Base-by-base conservation (phyloP, 2,888 invertebrate genomes). In the Troides aeacus region DNA sequence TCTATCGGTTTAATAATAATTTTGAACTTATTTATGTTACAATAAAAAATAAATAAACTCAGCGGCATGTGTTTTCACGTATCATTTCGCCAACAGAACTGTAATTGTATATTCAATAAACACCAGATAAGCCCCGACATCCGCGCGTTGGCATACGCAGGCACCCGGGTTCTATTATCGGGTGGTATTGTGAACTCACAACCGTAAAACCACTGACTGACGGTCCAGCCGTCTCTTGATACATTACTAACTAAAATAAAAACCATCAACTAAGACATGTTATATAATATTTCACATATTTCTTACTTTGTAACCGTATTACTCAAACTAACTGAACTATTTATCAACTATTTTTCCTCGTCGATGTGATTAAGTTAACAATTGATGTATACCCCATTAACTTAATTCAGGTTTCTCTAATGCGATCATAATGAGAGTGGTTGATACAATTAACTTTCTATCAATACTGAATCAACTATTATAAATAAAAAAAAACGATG, bases 61-160 rank as follows among this genome's bases (percentile, higher is more conserved):
- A 50, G 50, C 0, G 1, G 18, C 53, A n/a, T 53, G n/a, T 53
- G 53, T 53, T 53, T n/a, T n/a, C n/a, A 53, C 53, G 6, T 53
- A n/a, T n/a, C 53, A 53, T 53, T 53, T 17, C 63, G 50, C 50
- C 63, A 63, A 63, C 63, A 63, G 63, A 63, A 24, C 63, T 24
- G 46, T 53, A 53, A 53, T 53, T 53, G 6, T 53, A 53, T 39
- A 12, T 39, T 39, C 10, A 75, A 58, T 21, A 58, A 23, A 58
- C 23, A 58, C 23, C 50, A 78, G 88, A 87, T 88, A 88, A 87
- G 79, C 77, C 70, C 75, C 84, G 85, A 84, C 86, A 87, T 82
- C 83, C 85, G 83, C 88, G 88, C 87, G 87, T 86, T 85, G 84
- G 81, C 76, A 79, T 81, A 81, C 83, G 87, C 86, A 86, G 84